Base-by-base conservation (phyloP, 2,888 invertebrate species). In the Eretmocerus hayati region DNA sequence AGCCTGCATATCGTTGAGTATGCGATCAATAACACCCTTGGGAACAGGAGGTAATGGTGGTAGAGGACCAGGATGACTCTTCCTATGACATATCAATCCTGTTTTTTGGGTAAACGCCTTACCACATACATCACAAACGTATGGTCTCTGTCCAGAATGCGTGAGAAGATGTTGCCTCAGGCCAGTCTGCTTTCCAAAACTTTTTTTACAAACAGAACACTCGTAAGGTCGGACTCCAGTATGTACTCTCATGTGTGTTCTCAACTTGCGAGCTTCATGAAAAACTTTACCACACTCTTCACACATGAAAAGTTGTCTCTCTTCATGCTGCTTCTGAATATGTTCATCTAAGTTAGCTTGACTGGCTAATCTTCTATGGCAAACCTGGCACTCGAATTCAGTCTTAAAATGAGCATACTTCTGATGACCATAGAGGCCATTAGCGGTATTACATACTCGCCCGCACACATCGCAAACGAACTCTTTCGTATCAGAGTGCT, bases 381-480 rank as follows among this genome's bases (percentile, higher is more conserved):
- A 71, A 30, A 71, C 64, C 15, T 60, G 59, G 42, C 71, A 71
- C 46, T 71, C 71, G 51, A 56, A 71, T 44, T 71, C 67, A 2
- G 71, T 71, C 38, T 71, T 71, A 49, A 63, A 71, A 30, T 71
- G 71, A 0, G 71, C 70, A 71, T 70, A 71, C 30, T 71, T 71
- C 40, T 68, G 66, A 41, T 71, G 71, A 1, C 72, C 70, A 47
- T 70, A 70, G 0, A 72, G 59, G 1, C 69, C 70, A 18, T 69
- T 69, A 16, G 64, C 66, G 48, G 71, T 71, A 40, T 64, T 59
- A 26, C 72, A 71, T 0, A 65, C 48, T 15, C 49, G 51, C 6
- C 70, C 70, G 43, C 72, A 72, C 0, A 70, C 63, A 50, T 70
- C 66, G 54, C 72, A 72, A 16, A 62, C 64, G 0, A 70, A 68